Base-by-base conservation (phyloP, 1,140 invertebrate species). In the Battus philenor region DNA sequence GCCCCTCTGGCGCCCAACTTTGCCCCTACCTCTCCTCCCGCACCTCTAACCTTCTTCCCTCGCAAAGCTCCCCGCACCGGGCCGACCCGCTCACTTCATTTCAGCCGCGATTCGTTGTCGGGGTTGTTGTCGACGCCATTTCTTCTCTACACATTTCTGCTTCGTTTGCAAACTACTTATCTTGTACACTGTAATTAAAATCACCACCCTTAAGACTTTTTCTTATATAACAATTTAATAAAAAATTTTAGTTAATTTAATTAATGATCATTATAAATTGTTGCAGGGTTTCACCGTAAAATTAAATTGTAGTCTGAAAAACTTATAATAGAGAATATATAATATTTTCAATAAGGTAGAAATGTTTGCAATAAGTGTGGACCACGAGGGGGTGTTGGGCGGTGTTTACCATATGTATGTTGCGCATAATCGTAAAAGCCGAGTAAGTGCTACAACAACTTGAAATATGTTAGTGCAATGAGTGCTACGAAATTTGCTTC, bases 21-120 rank as follows among this genome's bases (percentile, higher is more conserved):
- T 20, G 32, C 53, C 17, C 36, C 20, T 32, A 44, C 12, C 33
- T 31, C 29, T 47, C 47, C 47, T 36, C 46, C 36, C 50, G 50
- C 53, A 46, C 43, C 50, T 52, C 32, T 54, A 44, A 52, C 39
- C 39, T 34, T 16, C 33, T n/a, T 10, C 33, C 16, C 24, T 10
- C 34, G 32, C n/a, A n/a, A n/a, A n/a, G n/a, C 33, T 16, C 27
- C 9, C 17, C 17, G 12, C 30, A 6, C 13, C 5, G 18, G n/a
- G 1, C 24, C 20, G 3, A 7, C 20, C 20, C 36, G 20, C 36
- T 10, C 20, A 22, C 13, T 41, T 27, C 38, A 41, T 26, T 41
- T 13, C 22, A 41, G 10, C 12, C 24, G 24, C 8, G 18, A 20
- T 24, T 39, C 34, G 34, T 41, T 41, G 9, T 30, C 27, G 27